A percentile compares a stretch with the other conserved stretches of the same genome.
Evolutionary conservation across 1,140 invertebrate species (phyloP).

Genomic region (Dolichoris vasculosae): DNA sequence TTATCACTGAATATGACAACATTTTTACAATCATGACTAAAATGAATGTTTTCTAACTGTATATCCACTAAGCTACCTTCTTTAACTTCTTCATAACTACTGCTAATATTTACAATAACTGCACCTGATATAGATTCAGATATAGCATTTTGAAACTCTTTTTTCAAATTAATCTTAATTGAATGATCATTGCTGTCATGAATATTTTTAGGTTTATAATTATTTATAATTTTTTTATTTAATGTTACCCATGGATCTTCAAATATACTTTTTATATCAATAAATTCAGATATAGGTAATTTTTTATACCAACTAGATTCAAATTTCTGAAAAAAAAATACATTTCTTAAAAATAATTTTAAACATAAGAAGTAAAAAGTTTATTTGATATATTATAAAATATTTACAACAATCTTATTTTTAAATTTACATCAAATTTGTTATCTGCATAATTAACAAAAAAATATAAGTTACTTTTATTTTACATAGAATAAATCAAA

Average conservation of each 20-base stretch:
- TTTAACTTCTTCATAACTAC: conserved; percentile 28
- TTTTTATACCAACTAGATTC: conserved; percentile 5
- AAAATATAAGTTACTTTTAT: too few species aligned
- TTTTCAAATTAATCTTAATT: conserved; percentile 18
- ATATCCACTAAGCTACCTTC: conserved; percentile 33
- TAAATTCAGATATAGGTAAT: conserved; percentile 18
- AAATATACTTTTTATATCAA: conserved; percentile 26
- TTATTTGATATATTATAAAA: too few species aligned
- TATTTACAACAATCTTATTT: too few species aligned
- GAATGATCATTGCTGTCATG: background rate
- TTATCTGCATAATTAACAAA: too few species aligned
- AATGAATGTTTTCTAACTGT: conserved; percentile 32
- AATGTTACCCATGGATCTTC: conserved; percentile 42
- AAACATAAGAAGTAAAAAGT: too few species aligned
- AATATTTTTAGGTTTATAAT: background rate
- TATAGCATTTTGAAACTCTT: background rate
- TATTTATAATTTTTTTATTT: background rate
- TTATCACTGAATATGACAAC: background rate
- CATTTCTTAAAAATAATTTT: too few species aligned
- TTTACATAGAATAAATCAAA: too few species aligned
- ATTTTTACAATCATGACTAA: conserved; percentile 4
- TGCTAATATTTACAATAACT: conserved; percentile 21
- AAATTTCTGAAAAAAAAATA: conserved; percentile 29
- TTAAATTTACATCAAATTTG: too few species aligned
- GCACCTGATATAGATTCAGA: background rate